Conservation (phyloP, 2,113 vertebrate species). For the Gallinago paraguaiae region DNA sequence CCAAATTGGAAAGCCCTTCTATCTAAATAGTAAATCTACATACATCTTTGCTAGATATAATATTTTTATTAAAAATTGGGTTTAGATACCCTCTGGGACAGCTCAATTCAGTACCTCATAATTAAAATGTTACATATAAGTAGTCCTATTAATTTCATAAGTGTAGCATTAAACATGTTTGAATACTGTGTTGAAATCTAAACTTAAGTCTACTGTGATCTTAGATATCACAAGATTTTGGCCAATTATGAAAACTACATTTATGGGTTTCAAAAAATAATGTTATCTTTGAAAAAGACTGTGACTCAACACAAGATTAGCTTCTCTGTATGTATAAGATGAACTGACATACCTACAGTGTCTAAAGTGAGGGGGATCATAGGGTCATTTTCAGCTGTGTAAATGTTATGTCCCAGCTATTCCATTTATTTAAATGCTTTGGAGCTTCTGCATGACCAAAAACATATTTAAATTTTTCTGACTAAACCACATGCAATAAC, state of each 20-base stretch:
- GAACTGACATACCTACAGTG: background rate
- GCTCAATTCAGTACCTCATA: background rate
- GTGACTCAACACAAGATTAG: background rate
- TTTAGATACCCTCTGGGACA: background rate
- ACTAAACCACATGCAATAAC: background rate
- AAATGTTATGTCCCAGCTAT: background rate
- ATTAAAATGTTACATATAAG: background rate
- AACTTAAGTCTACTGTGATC: background rate
- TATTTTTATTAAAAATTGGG: background rate
- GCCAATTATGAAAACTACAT: background rate
- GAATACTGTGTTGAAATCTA: background rate
- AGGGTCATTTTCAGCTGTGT: background rate
- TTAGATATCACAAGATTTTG: background rate
- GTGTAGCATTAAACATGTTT: background rate
- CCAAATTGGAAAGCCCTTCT: background rate
- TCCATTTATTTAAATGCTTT: background rate
- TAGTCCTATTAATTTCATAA: background rate
- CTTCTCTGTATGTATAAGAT: background rate
- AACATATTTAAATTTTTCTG: background rate
- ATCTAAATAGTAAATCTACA: background rate
- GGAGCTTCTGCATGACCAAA: background rate
- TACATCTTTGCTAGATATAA: background rate
- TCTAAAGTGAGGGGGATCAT: background rate
- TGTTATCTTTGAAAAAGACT: background rate
- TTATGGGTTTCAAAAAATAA: background rate